Evolutionary conservation across 1,140 invertebrate genomes (phyloP), one percentile per base, ranked within the genome.

Genomic region (Eufriesea mexicana): DNA sequence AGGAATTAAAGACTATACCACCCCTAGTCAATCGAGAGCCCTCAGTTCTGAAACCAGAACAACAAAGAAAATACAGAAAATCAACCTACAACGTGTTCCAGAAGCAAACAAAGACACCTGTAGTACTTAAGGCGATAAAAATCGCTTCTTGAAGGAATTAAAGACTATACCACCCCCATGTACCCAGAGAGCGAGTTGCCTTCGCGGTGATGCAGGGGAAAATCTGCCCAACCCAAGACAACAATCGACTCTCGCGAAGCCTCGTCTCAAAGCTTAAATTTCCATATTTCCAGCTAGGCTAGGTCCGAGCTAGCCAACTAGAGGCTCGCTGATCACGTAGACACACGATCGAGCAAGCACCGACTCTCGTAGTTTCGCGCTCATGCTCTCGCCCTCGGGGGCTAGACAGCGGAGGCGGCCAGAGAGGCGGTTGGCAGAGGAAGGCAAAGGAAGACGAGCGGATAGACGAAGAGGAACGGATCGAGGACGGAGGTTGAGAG

Each of bases 351-450:
- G 76, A 64, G 84, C 84, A 67, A 64, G 84, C 86, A 18, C 18
- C 51, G 71, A 79, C 87, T 87, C 84, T 45, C 54, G 71, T 86
- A 89, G 87, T 90, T 90, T 87, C 74, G 89, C 77, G 86, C 79
- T 87, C 86, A 81, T 73, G 78, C 76, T 88, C 67, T 88, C 83
- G 79, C 83, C 86, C 83, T 78, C 79, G 74, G 75, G 84, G 81
- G 77, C 68, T 89, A 89, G 85, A 89, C 73, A 75, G 84, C 57
- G 25, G 12, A 18, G 71, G 35, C 68, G 49, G 75, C 49, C 61
- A 84, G 79, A 74, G 68, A 73, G 82, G 79, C 62, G 62, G 71
- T 55, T 16, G 79, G 51, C 64, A 76, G 70, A 67, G 84, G 62
- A 51, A 55, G 68, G 67, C 28, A 70, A 81, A 80, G 71, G 49